Conservation (phyloP, 2,797 vertebrate genomes). For the Acanthurus leucopareius region DNA sequence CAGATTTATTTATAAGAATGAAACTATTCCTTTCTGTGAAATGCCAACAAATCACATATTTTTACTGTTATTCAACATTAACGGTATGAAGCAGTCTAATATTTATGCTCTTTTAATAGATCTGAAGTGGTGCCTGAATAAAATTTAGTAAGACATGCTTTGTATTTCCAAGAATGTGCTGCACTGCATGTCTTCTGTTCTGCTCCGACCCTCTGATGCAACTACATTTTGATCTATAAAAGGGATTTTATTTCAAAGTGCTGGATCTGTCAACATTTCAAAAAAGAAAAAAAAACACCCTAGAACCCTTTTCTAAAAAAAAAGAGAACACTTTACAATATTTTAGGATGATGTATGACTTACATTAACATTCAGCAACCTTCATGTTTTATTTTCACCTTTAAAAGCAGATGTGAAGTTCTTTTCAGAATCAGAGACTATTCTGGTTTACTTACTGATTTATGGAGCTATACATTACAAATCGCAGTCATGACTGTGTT, state of each 20-base stretch:
- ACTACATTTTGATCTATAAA: constrained; percentile 30
- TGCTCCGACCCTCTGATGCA: constrained; percentile 28
- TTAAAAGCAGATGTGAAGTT: constrained; percentile 14
- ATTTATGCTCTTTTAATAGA: neutral
- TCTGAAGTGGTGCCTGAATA: neutral
- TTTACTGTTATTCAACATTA: neutral
- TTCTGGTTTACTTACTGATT: constrained; percentile 46
- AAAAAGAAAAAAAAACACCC: constrained; percentile 17
- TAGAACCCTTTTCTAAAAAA: constrained; percentile 18
- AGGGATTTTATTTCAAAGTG: constrained; percentile 67
- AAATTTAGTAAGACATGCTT: constrained; percentile 9
- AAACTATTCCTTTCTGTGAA: neutral
- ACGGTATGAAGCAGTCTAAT: neutral
- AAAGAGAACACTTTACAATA: constrained; percentile 33
- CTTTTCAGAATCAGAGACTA: constrained; percentile 10
- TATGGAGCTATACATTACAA: constrained; percentile 44
- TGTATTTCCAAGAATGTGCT: constrained; percentile 1
- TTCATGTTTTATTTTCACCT: constrained; percentile 36
- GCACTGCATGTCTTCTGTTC: constrained; percentile 3
- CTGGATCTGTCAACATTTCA: constrained; percentile 57
- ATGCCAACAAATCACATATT: constrained; percentile 1
- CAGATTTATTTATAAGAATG: neutral
- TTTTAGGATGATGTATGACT: constrained; percentile 39
- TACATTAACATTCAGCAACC: constrained; percentile 7
- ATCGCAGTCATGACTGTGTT: constrained; percentile 43